A percentile compares a stretch with the other conserved stretches of the same genome.
Conservation (phyloP, 2,113 vertebrate species). For the Otocyon megalotis region DNA sequence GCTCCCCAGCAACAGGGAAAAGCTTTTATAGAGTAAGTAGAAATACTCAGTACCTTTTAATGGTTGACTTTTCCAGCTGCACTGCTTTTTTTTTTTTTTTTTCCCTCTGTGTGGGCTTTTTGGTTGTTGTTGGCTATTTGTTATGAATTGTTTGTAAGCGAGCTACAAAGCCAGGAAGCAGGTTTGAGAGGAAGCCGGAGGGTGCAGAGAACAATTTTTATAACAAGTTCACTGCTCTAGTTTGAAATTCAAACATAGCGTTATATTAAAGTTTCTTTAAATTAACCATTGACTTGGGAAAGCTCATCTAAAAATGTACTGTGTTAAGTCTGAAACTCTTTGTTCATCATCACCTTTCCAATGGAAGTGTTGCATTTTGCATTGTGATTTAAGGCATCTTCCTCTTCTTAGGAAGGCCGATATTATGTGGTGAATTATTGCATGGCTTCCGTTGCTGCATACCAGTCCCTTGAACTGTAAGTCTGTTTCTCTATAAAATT, state of each 20-base stretch:
- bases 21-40: neutral
- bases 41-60: neutral
- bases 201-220: neutral
- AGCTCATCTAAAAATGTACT: neutral
- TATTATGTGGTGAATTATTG: neutral
- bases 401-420: neutral
- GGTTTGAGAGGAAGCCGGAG: neutral
- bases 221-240: neutral
- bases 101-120: too few relatives aligned
- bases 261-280: neutral
- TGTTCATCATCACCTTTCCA: neutral
- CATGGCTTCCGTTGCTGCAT: neutral
- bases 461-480: neutral
- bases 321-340: neutral
- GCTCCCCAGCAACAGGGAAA: neutral
- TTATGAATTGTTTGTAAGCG: neutral
- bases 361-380: neutral
- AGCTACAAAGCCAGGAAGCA: neutral
- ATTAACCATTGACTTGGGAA: neutral
- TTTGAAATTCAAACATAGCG: neutral
- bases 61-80: neutral
- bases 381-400: neutral
- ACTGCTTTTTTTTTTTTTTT: neutral
- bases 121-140: neutral
- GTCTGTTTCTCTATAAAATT: neutral